Percentiles rank a stretch among this genome's conserved stretches.
Conservation (phyloP, 1,140 invertebrate species). For the Diploscapter pachys region DNA sequence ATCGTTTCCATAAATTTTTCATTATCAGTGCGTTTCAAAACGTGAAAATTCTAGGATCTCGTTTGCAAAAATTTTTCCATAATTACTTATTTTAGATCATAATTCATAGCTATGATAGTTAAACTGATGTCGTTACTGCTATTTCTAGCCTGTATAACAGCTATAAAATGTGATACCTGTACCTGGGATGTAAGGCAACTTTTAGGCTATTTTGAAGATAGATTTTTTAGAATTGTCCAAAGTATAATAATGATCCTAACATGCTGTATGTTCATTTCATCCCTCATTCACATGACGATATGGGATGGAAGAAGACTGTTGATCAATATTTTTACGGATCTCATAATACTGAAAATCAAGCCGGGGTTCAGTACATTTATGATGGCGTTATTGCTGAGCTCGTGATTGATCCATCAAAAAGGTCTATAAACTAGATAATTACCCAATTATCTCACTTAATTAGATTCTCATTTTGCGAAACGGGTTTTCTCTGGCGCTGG, state of each 20-base stretch:
- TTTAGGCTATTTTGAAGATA: too few species aligned
- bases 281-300: constrained; percentile 75
- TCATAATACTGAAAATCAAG: constrained; percentile 31
- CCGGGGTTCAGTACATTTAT: constrained; percentile 57
- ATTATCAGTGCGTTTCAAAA: too few species aligned
- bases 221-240: constrained; percentile 33
- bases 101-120: too few species aligned
- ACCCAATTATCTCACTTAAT: not conserved
- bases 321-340: constrained; percentile 84
- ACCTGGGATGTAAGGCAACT: too few species aligned
- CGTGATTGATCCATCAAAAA: constrained; percentile 41
- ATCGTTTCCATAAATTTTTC: too few species aligned
- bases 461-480: constrained; percentile 61
- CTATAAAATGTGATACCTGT: too few species aligned
- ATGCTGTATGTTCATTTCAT: constrained; percentile 41
- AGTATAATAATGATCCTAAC: constrained; percentile 31
- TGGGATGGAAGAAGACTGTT: constrained; percentile 87
- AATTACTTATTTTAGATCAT: too few species aligned
- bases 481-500: constrained; percentile 89
- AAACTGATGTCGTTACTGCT: too few species aligned
- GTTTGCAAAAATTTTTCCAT: too few species aligned
- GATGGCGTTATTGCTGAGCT: constrained; percentile 54
- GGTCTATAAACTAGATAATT: not conserved
- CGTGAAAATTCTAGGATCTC: too few species aligned
- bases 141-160: too few species aligned